These are phyloP conservation scores for Chiloscyllium punctatum DNA, from an alignment of 2,797 vertebrate genomes.

Conservation along the genomic window DNA sequence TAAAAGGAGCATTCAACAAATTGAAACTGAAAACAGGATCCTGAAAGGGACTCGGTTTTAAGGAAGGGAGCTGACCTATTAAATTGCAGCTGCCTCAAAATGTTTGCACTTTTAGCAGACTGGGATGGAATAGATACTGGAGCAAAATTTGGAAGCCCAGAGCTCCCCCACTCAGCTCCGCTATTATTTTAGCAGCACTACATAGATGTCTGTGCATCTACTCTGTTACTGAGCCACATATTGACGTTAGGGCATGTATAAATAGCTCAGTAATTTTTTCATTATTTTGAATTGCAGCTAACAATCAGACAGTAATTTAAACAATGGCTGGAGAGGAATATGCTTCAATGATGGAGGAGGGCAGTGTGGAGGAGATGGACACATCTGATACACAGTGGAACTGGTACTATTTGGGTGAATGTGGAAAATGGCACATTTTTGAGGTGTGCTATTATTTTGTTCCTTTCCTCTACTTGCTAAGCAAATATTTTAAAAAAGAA, in stretches of 20 bases:
- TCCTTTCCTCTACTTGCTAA: background rate
- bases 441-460: constrained; percentile 63
- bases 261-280: background rate
- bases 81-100: background rate
- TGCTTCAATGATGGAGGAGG: constrained; percentile 48
- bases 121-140: background rate
- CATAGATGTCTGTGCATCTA: background rate
- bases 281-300: constrained; percentile 25
- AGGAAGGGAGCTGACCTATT: background rate
- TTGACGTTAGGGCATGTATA: background rate
- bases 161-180: no score
- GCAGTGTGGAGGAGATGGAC: constrained; percentile 78
- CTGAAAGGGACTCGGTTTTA: background rate
- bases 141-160: background rate
- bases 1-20: background rate
- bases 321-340: constrained; percentile 62
- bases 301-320: constrained; percentile 55
- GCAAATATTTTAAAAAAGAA: background rate
- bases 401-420: constrained; percentile 96
- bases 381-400: constrained; percentile 87
- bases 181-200: background rate
- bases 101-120: background rate
- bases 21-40: background rate
- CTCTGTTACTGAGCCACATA: background rate
- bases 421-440: constrained; percentile 97